Evolutionary conservation across 1,140 invertebrate genomes (phyloP).

Genomic region (Elymnias hypermnestra): DNA sequence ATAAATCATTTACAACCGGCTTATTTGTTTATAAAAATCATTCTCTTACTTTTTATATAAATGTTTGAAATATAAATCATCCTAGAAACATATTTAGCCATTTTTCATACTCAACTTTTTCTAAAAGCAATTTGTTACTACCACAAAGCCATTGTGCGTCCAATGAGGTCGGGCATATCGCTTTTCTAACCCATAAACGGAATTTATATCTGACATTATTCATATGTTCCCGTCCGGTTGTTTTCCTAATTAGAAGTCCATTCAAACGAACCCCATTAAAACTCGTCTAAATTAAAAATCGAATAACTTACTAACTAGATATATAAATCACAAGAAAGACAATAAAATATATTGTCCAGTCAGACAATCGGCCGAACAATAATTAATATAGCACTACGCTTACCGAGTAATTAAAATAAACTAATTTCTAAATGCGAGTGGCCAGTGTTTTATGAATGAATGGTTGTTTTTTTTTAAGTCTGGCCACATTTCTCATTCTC

Average conservation of each 20-base stretch:
- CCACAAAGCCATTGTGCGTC: constrained; percentile 46
- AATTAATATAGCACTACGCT: constrained; percentile 70
- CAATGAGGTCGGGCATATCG: constrained; percentile 41
- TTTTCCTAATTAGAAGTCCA: constrained; percentile 74
- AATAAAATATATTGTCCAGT: constrained; percentile 73
- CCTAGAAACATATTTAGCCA: constrained; percentile 10
- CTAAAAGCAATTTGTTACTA: constrained; percentile 58
- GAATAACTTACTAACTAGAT: constrained; percentile 75
- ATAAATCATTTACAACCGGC: too few species aligned
- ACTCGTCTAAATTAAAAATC: constrained; percentile 73
- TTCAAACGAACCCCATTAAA: constrained; percentile 72
- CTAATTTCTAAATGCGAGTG: constrained; percentile 67
- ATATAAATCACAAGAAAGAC: constrained; percentile 70
- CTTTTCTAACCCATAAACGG: constrained; percentile 59
- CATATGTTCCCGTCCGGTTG: constrained; percentile 47
- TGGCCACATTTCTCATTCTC: constrained; percentile 68
- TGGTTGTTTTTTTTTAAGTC: constrained; percentile 39
- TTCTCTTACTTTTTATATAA: constrained; percentile 3
- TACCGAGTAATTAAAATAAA: constrained; percentile 72
- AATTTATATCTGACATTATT: constrained; percentile 72
- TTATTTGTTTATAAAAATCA: background rate
- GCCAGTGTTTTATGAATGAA: constrained; percentile 64
- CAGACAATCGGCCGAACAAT: constrained; percentile 39
- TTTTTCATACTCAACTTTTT: constrained; percentile 50
- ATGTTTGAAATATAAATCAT: constrained; percentile 13